Evolutionary conservation across 2,797 vertebrate species (phyloP), one percentile per base, ranked within the genome.

Genomic region (Ptychadena robeensis): DNA sequence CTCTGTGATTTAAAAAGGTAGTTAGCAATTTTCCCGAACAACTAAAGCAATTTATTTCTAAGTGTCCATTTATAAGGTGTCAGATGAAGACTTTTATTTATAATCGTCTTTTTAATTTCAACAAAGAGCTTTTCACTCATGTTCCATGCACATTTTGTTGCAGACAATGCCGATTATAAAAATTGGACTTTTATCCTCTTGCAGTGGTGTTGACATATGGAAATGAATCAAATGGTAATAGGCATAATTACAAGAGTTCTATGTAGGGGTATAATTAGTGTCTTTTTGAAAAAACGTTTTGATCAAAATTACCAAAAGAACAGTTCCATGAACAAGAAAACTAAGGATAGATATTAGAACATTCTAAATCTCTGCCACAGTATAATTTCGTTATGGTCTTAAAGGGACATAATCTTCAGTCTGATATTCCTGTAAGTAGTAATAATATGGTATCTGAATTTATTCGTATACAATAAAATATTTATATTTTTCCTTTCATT

Each of bases 221-320:
- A 93, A 93, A 94, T 93, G 92, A 93, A 92, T 93, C 92, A 92
- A 91, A 93, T 92, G 92, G 92, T 94, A 94, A 93, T 93, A 92
- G 90, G 90, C 92, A 92, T 93, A 94, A 94, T 94, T 93, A 93
- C 92, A 86, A 92, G 92, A 91, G 91, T 91, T 93, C 91, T 92
- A 89, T 90, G 93, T 90, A 93, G 91, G 65, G 91, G 89, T 93
- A 88, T 92, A 93, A 94, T 94, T 94, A 94, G 91, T 92, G 93
- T 93, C 93, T 93, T 91, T 93, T 91, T 92, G 91, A 90, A 91
- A 61, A 90, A 86, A 91, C 76, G 89, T 92, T 86, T 91, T 92
- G 93, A 93, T 94, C 94, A 92, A 93, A 94, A 93, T 92, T 90
- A 87, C 90, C 88, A 89, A 86, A 83, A 89, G 90, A 92, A 88